phyloP scores from a whole-genome alignment of 2,113 vertebrate species.

The Xenotilapia longispinis region DNA sequence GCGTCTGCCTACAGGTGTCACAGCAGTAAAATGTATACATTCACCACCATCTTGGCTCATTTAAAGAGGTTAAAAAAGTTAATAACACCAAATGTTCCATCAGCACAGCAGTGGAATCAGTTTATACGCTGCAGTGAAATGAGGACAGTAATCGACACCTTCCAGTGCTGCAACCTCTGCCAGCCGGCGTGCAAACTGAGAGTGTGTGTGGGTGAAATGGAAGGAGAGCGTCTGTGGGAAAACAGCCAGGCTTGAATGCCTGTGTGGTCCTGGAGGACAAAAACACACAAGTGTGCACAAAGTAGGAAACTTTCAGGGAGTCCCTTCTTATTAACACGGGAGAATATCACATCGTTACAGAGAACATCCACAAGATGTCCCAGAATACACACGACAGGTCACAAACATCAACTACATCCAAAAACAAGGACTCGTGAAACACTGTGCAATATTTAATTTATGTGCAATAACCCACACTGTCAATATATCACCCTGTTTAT shows the following conservation, averaged over 20 bases:
- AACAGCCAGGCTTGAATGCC: background rate
- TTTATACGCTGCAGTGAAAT: conserved; percentile 21
- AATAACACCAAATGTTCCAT: conserved; percentile 26
- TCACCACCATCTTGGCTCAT: background rate
- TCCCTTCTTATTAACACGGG: background rate
- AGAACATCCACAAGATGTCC: background rate
- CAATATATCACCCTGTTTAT: background rate
- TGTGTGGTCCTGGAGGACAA: background rate
- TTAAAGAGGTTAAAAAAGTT: conserved; percentile 30
- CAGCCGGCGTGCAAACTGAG: background rate
- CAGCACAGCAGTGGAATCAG: background rate
- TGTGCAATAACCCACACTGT: background rate
- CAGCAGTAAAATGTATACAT: background rate
- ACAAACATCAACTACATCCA: background rate
- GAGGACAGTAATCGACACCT: conserved; percentile 5
- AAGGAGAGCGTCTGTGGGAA: background rate
- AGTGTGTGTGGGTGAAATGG: background rate
- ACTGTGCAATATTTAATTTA: background rate
- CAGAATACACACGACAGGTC: background rate
- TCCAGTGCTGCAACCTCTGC: background rate
- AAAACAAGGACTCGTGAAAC: background rate
- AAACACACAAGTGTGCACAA: background rate
- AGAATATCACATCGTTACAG: background rate
- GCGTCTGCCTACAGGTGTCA: background rate
- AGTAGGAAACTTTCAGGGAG: background rate